Percentiles rank a stretch among this genome's conserved stretches.
phyloP scores from a whole-genome alignment of 2,113 vertebrate species.

The Saccopteryx leptura region DNA sequence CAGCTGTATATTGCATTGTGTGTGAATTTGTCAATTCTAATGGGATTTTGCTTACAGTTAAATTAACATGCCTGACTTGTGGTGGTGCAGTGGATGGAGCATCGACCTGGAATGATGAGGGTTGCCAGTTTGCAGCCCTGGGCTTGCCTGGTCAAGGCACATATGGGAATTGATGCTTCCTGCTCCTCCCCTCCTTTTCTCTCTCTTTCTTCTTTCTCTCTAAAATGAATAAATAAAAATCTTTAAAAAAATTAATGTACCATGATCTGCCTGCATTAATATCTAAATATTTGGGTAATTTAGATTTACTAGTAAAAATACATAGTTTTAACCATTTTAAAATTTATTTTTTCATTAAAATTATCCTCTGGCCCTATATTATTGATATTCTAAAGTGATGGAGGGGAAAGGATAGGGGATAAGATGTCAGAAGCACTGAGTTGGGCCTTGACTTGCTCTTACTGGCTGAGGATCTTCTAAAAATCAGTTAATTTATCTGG shows the following conservation, averaged over 20 bases:
- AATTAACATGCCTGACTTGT: neutral
- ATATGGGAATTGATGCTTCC: too few relatives aligned
- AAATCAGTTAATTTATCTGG: neutral
- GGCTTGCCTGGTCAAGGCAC: too few relatives aligned
- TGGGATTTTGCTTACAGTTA: neutral
- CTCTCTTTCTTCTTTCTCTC: too few relatives aligned
- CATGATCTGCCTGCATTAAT: neutral
- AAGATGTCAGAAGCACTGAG: neutral
- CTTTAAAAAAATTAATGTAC: neutral
- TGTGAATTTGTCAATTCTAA: slow-evolving; percentile 12
- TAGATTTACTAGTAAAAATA: neutral
- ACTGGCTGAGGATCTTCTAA: neutral
- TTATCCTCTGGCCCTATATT: neutral
- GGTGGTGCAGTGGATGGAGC: too few relatives aligned
- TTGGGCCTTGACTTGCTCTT: neutral
- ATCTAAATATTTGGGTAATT: neutral
- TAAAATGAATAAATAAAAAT: too few relatives aligned
- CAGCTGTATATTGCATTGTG: neutral
- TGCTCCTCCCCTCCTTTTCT: too few relatives aligned
- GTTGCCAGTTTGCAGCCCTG: too few relatives aligned
- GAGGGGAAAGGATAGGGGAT: neutral
- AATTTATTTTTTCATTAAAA: neutral
- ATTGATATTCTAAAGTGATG: neutral
- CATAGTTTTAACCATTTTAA: neutral
- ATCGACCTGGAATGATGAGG: too few relatives aligned